Conservation (phyloP, 2,797 vertebrate genomes). For the Valencia hispanica region DNA sequence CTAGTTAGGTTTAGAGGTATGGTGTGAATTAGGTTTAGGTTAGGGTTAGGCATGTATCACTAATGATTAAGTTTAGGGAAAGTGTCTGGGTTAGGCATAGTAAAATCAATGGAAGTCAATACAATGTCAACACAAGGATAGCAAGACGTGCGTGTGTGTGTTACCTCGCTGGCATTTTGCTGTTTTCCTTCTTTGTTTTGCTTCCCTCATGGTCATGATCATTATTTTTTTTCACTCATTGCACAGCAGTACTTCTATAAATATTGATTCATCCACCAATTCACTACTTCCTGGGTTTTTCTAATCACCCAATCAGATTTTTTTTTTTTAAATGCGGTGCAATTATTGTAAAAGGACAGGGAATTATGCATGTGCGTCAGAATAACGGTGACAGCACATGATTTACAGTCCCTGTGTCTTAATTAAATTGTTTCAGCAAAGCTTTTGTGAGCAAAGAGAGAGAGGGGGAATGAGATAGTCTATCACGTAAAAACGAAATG, state of each 20-base stretch:
- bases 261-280: slow-evolving; percentile 66
- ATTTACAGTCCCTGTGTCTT: slow-evolving; percentile 96
- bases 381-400: slow-evolving; percentile 89
- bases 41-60: too few relatives aligned
- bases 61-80: too few relatives aligned
- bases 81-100: too few relatives aligned
- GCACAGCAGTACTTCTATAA: slow-evolving; percentile 60
- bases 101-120: too few relatives aligned
- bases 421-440: slow-evolving; percentile 98
- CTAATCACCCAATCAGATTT: slow-evolving; percentile 35
- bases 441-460: slow-evolving; percentile 79
- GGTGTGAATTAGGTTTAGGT: too few relatives aligned
- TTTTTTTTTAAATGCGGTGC: slow-evolving; percentile 61
- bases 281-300: slow-evolving; percentile 37
- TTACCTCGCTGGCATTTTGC: slow-evolving; percentile 48
- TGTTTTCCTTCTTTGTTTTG: slow-evolving; percentile 60
- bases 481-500: slow-evolving; percentile 74
- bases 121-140: too few relatives aligned
- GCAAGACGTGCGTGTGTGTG: slow-evolving; percentile 16
- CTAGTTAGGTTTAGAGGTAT: too few relatives aligned
- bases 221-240: slow-evolving; percentile 66
- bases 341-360: slow-evolving; percentile 71
- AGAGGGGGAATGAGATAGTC: slow-evolving; percentile 67
- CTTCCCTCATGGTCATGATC: slow-evolving; percentile 54
- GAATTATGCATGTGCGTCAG: slow-evolving; percentile 25